phyloP scores from a whole-genome alignment of 2,888 invertebrate genomes.

The Harmothoe impar region DNA sequence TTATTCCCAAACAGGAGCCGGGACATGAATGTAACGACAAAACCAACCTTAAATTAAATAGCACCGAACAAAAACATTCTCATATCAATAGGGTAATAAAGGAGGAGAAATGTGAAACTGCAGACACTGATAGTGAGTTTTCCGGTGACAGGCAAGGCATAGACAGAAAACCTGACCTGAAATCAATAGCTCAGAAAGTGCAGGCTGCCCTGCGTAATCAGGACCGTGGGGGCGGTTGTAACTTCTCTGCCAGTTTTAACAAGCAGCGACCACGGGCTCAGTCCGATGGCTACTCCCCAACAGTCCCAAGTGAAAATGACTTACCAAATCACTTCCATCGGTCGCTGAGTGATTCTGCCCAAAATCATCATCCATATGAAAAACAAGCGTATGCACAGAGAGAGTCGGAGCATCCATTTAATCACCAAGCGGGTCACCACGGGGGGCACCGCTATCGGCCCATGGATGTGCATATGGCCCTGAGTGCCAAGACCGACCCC shows the following conservation, averaged over 20 bases:
- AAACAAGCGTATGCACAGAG: background rate
- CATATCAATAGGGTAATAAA: background rate
- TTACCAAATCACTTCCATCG: background rate
- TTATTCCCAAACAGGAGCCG: conserved; percentile 39
- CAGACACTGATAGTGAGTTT: background rate
- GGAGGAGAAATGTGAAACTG: conserved; percentile 33
- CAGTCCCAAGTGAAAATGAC: conserved; percentile 14
- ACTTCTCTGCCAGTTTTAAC: background rate
- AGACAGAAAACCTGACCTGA: conserved; percentile 47
- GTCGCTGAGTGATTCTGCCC: conserved; percentile 25
- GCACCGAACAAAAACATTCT: background rate
- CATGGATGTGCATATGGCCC: conserved; percentile 37
- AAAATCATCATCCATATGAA: conserved; percentile 26
- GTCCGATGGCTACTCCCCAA: conserved; percentile 27
- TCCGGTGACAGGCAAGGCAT: background rate
- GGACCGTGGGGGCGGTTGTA: conserved; percentile 28
- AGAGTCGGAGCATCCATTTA: background rate
- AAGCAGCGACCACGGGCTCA: conserved; percentile 42
- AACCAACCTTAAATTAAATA: background rate
- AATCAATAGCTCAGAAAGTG: conserved; percentile 49
- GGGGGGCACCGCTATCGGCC: background rate
- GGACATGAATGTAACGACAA: background rate
- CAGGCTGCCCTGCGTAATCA: conserved; percentile 47
- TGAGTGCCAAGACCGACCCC: conserved; percentile 28
- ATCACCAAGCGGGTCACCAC: background rate